Evolutionary conservation across 2,888 invertebrate species (phyloP).

Genomic region (Drosophila yooni): DNA sequence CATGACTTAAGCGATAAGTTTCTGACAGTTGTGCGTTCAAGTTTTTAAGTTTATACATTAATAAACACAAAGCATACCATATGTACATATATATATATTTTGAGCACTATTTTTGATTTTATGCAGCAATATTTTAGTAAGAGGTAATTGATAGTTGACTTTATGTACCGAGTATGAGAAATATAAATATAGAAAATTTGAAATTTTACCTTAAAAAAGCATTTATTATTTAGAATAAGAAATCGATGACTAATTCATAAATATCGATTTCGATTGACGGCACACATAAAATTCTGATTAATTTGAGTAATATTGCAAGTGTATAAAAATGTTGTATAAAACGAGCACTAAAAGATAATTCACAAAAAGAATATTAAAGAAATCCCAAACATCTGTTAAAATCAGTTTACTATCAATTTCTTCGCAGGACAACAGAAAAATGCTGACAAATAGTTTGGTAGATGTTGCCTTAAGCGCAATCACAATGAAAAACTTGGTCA

Average conservation of each 20-base stretch:
- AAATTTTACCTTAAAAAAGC: background rate
- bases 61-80: conserved; percentile 9
- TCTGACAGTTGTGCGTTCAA: conserved; percentile 25
- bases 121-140: background rate
- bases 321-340: background rate
- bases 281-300: background rate
- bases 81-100: background rate
- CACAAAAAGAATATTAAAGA: background rate
- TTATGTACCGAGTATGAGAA: background rate
- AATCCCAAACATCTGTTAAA: background rate
- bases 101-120: background rate
- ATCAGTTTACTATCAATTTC: conserved; percentile 7
- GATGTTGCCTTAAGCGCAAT: conserved; percentile 27
- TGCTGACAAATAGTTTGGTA: conserved; percentile 2
- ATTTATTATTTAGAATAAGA: background rate
- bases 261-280: background rate
- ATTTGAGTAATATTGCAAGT: background rate
- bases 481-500: conserved; percentile 40
- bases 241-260: background rate
- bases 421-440: conserved; percentile 3
- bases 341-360: background rate
- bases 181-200: background rate
- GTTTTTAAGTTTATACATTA: conserved; percentile 20
- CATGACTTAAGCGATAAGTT: conserved; percentile 19
- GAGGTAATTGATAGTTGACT: background rate